Conservation (phyloP, 2,113 vertebrate genomes). For the Mirza zaza region DNA sequence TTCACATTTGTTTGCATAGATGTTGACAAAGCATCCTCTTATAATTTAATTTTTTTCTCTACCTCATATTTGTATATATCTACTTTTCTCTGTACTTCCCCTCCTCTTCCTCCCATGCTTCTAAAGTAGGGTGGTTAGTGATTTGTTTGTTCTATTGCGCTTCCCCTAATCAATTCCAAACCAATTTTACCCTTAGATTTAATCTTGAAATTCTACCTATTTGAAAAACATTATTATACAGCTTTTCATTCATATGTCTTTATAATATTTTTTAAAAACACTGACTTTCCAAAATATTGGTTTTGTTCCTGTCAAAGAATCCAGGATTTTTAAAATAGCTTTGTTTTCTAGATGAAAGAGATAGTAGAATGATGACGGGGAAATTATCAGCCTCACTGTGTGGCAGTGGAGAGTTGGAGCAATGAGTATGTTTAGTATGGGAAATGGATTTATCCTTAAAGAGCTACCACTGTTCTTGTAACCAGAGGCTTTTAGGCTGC, state of each 20-base stretch:
- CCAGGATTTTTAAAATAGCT: background rate
- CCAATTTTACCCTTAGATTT: background rate
- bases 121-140: background rate
- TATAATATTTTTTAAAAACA: background rate
- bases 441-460: background rate
- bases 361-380: background rate
- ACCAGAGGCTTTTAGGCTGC: background rate
- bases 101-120: background rate
- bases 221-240: background rate
- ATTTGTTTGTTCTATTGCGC: background rate
- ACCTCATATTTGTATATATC: background rate
- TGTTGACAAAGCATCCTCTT: background rate
- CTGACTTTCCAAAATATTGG: background rate
- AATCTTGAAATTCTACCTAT: background rate
- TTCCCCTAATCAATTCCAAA: background rate
- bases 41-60: background rate
- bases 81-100: background rate
- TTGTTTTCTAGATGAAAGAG: slow-evolving; percentile 6
- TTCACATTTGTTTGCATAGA: background rate
- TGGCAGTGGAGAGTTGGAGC: background rate
- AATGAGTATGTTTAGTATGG: background rate
- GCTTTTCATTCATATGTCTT: background rate
- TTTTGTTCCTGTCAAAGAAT: background rate
- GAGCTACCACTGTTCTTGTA: background rate
- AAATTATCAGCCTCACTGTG: background rate